Evolutionary conservation across 2,797 vertebrate genomes (phyloP).

Genomic region (Spheniscus humboldti): DNA sequence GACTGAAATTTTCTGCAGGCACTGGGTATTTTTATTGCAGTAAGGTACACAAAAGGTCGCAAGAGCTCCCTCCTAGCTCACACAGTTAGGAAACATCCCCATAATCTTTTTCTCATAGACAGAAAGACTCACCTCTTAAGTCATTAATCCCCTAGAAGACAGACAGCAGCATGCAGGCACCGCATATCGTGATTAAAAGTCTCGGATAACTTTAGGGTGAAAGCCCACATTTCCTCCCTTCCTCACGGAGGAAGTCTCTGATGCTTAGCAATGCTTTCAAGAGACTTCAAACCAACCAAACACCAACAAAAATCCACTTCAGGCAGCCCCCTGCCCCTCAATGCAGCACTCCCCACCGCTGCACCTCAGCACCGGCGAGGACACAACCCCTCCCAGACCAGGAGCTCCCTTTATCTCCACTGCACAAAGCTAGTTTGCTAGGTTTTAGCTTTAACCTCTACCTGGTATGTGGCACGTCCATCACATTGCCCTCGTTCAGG

Average conservation of each 20-base stretch:
- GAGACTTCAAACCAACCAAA: background rate
- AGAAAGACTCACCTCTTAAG: background rate
- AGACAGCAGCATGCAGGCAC: background rate
- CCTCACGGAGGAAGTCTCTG: background rate
- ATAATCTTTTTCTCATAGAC: background rate
- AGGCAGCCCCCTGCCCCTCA: background rate
- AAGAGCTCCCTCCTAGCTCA: background rate
- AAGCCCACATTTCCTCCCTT: background rate
- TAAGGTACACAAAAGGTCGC: background rate
- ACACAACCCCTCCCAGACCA: background rate
- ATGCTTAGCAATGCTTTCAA: background rate
- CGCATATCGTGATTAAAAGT: accelerated
- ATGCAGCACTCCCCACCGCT: too few species aligned
- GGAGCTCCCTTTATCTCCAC: background rate
- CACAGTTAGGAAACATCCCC: background rate
- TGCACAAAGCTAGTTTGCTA: background rate
- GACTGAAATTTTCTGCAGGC: background rate
- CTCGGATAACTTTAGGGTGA: background rate
- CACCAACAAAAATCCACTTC: background rate
- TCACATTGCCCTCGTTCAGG: accelerated
- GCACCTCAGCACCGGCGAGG: background rate
- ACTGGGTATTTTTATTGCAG: background rate
- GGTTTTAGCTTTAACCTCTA: background rate
- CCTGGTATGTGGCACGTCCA: background rate
- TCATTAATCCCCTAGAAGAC: background rate